Conservation (phyloP, 2,797 vertebrate species). For the Amphiprion clarkii region DNA sequence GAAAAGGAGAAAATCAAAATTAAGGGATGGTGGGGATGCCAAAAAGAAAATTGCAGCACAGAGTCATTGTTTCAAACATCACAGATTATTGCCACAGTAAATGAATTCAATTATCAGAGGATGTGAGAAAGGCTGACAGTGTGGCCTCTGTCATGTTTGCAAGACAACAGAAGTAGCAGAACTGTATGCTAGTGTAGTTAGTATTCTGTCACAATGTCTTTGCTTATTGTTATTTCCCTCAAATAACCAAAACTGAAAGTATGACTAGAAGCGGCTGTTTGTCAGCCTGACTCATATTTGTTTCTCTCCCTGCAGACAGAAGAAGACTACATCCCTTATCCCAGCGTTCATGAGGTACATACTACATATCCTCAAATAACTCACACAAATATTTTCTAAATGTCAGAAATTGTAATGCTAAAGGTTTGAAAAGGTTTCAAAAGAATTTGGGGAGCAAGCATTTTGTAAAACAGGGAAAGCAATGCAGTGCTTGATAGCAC, state of each 20-base stretch:
- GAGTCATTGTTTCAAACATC: neutral
- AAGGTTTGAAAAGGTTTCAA: neutral
- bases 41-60: neutral
- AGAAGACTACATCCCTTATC: constrained; percentile 98
- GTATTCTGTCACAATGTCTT: constrained; percentile 21
- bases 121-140: constrained; percentile 7
- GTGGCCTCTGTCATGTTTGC: constrained; percentile 11
- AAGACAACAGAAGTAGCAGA: constrained; percentile 14
- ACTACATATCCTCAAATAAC: neutral
- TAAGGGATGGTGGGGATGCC: neutral
- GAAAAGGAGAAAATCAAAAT: constrained; percentile 18
- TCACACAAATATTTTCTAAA: neutral
- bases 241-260: constrained; percentile 35
- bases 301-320: constrained; percentile 90
- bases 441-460: neutral
- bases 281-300: constrained; percentile 52
- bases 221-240: constrained; percentile 33
- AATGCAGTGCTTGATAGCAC: neutral
- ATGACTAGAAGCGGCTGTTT: constrained; percentile 42
- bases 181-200: constrained; percentile 3
- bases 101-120: neutral
- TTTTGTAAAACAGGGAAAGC: neutral
- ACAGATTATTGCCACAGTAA: constrained; percentile 7
- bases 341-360: constrained; percentile 96
- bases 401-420: neutral